Percentiles rank a stretch among this genome's conserved stretches.
Conservation (phyloP, 2,797 vertebrate genomes). For the Rallus crepitans region DNA sequence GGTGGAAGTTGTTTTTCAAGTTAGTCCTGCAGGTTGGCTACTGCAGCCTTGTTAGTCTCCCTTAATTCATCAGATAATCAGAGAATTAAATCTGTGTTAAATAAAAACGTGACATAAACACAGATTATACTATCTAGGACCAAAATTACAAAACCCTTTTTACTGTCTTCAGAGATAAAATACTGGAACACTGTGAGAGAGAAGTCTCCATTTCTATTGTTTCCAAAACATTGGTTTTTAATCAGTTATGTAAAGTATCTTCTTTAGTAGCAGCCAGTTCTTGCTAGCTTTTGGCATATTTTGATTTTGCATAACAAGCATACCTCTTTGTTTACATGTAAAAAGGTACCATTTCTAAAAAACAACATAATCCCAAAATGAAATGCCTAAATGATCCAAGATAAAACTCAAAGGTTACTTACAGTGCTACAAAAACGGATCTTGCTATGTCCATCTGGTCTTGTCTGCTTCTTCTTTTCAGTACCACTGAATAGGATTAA, state of each 20-base stretch:
- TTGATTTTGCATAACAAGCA: not conserved
- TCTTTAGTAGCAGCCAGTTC: not conserved
- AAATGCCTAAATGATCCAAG: not conserved
- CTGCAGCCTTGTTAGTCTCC: not conserved
- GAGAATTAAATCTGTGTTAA: not conserved
- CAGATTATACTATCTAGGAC: not conserved
- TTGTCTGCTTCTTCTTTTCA: not conserved
- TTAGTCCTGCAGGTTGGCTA: not conserved
- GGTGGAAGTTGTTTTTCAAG: not conserved
- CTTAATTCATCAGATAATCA: not conserved
- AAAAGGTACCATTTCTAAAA: not conserved
- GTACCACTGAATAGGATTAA: not conserved
- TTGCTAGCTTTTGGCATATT: not conserved
- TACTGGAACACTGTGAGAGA: not conserved
- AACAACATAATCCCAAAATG: not conserved
- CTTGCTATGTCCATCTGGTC: not conserved
- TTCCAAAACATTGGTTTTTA: not conserved
- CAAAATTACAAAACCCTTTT: not conserved
- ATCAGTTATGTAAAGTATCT: not conserved
- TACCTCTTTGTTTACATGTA: not conserved
- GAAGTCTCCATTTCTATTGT: not conserved
- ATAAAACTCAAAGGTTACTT: slow-evolving; percentile 1
- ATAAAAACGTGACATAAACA: not conserved
- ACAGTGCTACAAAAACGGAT: not conserved
- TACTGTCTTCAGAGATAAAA: not conserved